Percentiles rank a stretch among this genome's conserved stretches.
These are phyloP conservation scores for Todiramphus chloris DNA, from an alignment of 2,113 vertebrate genomes.

Conservation along the genomic window DNA sequence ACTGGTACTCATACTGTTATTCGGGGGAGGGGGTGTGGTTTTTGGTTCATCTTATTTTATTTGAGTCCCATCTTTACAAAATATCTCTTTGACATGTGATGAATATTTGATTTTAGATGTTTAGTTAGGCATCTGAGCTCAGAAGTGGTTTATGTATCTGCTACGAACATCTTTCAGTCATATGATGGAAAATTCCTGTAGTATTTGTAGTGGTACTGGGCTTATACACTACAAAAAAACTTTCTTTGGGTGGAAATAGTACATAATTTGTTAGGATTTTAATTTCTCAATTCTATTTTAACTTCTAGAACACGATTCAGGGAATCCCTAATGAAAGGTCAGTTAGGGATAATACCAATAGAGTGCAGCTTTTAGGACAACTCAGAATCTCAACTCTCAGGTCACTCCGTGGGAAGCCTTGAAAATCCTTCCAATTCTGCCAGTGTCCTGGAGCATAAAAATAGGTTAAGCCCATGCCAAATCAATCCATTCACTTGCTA, in stretches of 20 bases:
- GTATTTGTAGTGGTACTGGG: neutral
- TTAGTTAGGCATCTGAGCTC: neutral
- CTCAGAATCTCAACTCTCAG: neutral
- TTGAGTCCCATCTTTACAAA: neutral
- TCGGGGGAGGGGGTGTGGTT: fast-evolving
- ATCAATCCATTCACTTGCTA: constrained; percentile 23
- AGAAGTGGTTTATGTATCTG: fast-evolving
- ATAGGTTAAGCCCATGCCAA: neutral
- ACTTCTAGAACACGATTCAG: neutral
- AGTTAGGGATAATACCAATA: neutral
- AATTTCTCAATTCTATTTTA: neutral
- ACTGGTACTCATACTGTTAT: neutral
- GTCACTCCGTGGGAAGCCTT: neutral
- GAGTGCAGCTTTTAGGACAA: neutral
- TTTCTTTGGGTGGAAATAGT: neutral
- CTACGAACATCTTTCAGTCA: neutral
- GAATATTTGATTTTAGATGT: neutral
- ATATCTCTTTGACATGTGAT: neutral
- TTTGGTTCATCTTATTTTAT: neutral
- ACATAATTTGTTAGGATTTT: neutral
- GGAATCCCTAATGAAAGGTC: neutral
- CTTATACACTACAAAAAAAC: neutral
- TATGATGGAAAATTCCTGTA: neutral
- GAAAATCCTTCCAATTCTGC: neutral
- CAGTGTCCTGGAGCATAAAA: neutral